A percentile compares a stretch with the other conserved stretches of the same genome.
Evolutionary conservation across 1,140 invertebrate genomes (phyloP).

Genomic region (Lerema accius): DNA sequence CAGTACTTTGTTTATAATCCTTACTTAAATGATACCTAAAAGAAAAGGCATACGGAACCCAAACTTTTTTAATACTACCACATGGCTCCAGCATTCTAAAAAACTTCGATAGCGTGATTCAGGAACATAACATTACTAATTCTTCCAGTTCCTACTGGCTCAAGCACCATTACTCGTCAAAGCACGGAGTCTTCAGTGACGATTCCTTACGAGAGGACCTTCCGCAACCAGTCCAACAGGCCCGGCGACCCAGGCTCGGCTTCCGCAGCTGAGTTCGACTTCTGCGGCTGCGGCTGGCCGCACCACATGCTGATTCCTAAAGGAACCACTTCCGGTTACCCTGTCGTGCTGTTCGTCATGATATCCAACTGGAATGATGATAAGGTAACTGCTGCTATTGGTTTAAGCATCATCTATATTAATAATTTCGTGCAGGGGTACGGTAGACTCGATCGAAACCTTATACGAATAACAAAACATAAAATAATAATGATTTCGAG

Average conservation of each 20-base stretch:
- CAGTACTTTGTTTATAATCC: no score
- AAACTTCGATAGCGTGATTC: neutral
- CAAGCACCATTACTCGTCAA: constrained; percentile 85
- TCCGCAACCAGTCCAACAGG: constrained; percentile 84
- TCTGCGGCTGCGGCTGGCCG: constrained; percentile 95
- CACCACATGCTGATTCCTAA: constrained; percentile 92
- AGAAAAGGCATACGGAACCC: no score
- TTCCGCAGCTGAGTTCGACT: constrained; percentile 86
- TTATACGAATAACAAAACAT: no score
- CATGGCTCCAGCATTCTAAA: no score
- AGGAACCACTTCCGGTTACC: constrained; percentile 87
- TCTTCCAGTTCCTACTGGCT: constrained; percentile 83
- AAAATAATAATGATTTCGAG: no score
- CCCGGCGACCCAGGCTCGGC: constrained; percentile 79
- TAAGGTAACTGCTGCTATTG: no score
- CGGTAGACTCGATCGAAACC: no score
- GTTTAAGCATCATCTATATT: no score
- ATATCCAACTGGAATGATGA: constrained; percentile 89
- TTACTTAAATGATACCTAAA: no score
- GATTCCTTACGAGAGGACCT: constrained; percentile 88
- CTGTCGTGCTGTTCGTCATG: constrained; percentile 91
- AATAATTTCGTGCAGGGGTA: no score
- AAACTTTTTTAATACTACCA: no score
- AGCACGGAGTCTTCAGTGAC: constrained; percentile 88
- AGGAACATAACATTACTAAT: neutral